Percentiles rank a stretch among this genome's conserved stretches.
Conservation (phyloP, 2,888 invertebrate species). For the Netelia melanura region DNA sequence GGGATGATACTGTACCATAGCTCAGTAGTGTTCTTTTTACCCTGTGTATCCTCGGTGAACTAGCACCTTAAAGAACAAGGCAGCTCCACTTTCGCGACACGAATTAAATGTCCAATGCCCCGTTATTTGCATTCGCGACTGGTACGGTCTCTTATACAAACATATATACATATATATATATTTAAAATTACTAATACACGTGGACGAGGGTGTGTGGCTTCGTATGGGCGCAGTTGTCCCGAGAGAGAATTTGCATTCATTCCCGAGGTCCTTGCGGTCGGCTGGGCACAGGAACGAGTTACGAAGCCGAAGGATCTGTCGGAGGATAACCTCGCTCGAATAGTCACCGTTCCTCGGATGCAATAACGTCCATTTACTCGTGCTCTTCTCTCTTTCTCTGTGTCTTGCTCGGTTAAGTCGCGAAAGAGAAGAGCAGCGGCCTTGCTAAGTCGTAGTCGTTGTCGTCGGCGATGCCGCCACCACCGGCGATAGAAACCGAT, state of each 20-base stretch:
- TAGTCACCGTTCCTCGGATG: slow-evolving; percentile 71
- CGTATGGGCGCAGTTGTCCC: slow-evolving; percentile 54
- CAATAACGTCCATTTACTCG: slow-evolving; percentile 67
- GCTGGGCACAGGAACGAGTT: slow-evolving; percentile 55
- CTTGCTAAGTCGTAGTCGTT: slow-evolving; percentile 61
- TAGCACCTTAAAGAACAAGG: slow-evolving; percentile 64
- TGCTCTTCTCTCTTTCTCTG: slow-evolving; percentile 8
- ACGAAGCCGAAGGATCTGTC: slow-evolving; percentile 67
- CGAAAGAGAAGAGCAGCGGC: slow-evolving; percentile 50
- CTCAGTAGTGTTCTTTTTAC: slow-evolving; percentile 30
- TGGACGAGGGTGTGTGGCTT: slow-evolving; percentile 21
- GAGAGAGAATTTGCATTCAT: slow-evolving; percentile 64
- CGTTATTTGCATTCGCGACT: slow-evolving; percentile 70
- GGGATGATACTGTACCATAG: slow-evolving; percentile 40
- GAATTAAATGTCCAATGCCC: slow-evolving; percentile 68
- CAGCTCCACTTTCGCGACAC: slow-evolving; percentile 69
- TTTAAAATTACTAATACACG: slow-evolving; percentile 32
- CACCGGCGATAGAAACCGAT: slow-evolving; percentile 57
- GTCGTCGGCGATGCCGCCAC: slow-evolving; percentile 45
- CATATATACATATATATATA: neutral
- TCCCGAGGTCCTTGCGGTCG: slow-evolving; percentile 57
- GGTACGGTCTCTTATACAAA: slow-evolving; percentile 26
- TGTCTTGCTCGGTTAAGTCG: slow-evolving; percentile 12
- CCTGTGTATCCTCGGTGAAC: slow-evolving; percentile 45
- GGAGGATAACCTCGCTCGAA: slow-evolving; percentile 75